These are phyloP conservation scores for Apteryx mantelli DNA, from an alignment of 2,113 vertebrate species.

Conservation along the genomic window DNA sequence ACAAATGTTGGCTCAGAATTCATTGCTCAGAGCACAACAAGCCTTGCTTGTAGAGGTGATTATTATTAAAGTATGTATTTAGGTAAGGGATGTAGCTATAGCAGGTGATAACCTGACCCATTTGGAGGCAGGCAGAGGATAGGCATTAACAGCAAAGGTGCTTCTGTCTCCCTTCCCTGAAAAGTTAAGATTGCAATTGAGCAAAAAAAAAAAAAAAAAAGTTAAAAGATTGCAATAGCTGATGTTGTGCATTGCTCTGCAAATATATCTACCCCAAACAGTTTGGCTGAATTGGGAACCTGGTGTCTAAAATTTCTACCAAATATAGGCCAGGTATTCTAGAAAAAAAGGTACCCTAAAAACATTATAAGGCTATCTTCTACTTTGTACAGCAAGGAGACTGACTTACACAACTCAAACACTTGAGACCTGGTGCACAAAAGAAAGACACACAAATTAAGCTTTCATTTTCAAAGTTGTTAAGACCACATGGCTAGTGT, in stretches of 20 bases:
- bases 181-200: not conserved
- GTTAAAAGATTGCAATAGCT: not conserved
- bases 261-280: not conserved
- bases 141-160: not conserved
- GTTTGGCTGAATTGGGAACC: not conserved
- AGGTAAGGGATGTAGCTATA: not conserved
- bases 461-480: not conserved
- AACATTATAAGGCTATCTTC: not conserved
- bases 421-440: not conserved
- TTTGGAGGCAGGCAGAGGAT: not conserved
- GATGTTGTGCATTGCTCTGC: not conserved
- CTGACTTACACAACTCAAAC: not conserved
- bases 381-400: not conserved
- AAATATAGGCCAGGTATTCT: not conserved
- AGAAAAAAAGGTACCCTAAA: not conserved
- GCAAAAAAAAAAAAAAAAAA: no score
- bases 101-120: not conserved
- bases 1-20: constrained; percentile 50
- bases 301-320: not conserved
- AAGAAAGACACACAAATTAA: not conserved
- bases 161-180: not conserved
- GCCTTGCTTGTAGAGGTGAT: not conserved
- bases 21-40: not conserved
- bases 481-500: not conserved
- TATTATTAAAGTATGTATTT: not conserved